Base-by-base conservation (phyloP, 2,888 invertebrate species). In the Abscondita cerata region DNA sequence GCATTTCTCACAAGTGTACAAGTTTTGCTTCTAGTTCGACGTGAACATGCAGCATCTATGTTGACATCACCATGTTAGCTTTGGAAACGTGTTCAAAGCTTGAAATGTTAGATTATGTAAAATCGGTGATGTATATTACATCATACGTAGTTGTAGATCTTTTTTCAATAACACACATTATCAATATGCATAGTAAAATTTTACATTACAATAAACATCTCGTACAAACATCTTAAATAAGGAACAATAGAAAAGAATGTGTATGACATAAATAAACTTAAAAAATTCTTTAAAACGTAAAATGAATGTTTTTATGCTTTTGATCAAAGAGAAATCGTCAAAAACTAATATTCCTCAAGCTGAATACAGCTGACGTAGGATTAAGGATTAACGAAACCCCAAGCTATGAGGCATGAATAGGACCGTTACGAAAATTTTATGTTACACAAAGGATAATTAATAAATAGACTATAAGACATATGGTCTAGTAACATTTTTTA, bases 91-190 rank as follows among this genome's bases (percentile, higher is more conserved):
- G 55, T 51, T 55, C 53, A 38, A 36, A 18, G 54, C 55, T 16
- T 16, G 60, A 18, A 55, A 20, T 54, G 54, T 48, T 48, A 60
- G 60, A 59, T 59, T 59, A 59, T 52, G 52, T 59, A 59, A 59
- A 59, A 59, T 52, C 52, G 44, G 4, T 25, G 25, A 25, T 25
- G 25, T 25, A 6, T 25, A 25, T 25, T 25, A 25, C 25, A 25
- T 25, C 25, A 25, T 2, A 25, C 25, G 6, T 25, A 25, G 4
- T n/a, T 6, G 6, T 25, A 25, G 25, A 25, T 25, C 25, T 25
- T 25, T 25, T 25, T 25, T 25, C 6, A 4, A 25, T 4, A 25
- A 25, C 25, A 2, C 25, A 25, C 6, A 25, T 2, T 25, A 25
- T 25, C 25, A 4, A 25, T 4, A 25, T 25, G 4, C 6, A 25